phyloP scores from a whole-genome alignment of 1,140 invertebrate species.

The Chrysomallon squamiferum region DNA sequence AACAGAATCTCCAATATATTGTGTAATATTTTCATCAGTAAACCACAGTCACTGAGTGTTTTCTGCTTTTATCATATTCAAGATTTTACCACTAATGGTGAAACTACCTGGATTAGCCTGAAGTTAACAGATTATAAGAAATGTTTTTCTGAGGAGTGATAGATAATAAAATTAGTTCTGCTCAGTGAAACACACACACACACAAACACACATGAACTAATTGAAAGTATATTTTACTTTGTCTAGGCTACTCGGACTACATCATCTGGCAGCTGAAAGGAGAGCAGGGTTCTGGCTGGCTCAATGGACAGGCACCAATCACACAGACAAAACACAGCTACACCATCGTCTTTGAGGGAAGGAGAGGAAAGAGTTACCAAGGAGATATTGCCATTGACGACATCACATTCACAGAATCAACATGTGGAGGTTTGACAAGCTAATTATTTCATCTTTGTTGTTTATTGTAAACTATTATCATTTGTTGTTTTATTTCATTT shows the following conservation, averaged over 20 bases:
- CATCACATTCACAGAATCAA: constrained; percentile 35
- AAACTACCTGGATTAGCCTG: no score
- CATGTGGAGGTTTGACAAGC: constrained; percentile 28
- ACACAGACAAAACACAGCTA: constrained; percentile 27
- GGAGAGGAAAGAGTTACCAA: constrained; percentile 60
- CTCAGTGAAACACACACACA: no score
- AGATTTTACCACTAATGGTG: no score
- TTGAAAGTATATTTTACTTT: background rate
- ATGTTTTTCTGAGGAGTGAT: no score
- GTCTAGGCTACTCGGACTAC: constrained; percentile 4
- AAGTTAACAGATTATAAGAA: no score
- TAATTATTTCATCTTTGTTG: no score
- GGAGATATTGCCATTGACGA: constrained; percentile 59
- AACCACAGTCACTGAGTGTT: no score
- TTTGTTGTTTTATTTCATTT: background rate
- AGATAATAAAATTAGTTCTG: no score
- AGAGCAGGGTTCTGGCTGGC: constrained; percentile 10
- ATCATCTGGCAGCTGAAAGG: constrained; percentile 4
- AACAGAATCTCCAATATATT: no score
- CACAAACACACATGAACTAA: no score
- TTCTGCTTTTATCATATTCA: no score
- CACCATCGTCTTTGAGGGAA: constrained; percentile 73
- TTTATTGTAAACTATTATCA: background rate
- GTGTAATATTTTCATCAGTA: no score
- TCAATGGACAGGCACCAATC: constrained; percentile 28